phyloP scores from a whole-genome alignment of 2,797 vertebrate species.

The Ataeniobius toweri region DNA sequence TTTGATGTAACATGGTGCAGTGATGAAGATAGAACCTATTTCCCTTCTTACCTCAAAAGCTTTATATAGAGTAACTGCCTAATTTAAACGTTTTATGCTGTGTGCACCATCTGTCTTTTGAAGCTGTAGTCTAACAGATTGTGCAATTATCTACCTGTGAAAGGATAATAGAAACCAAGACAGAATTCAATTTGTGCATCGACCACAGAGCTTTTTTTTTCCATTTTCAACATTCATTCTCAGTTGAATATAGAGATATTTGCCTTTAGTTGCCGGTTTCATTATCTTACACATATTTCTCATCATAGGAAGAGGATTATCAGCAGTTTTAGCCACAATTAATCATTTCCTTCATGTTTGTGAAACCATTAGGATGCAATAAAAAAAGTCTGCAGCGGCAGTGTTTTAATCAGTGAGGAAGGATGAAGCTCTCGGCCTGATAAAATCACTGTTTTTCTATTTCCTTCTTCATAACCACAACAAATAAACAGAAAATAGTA shows the following conservation, averaged over 20 bases:
- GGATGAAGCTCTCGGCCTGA: not conserved
- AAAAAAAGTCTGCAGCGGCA: not conserved
- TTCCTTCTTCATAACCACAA: not conserved
- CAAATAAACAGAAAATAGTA: not conserved
- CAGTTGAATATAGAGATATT: not conserved
- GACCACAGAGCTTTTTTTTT: slow-evolving; percentile 3
- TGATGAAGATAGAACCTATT: not conserved
- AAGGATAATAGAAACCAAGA: slow-evolving; percentile 15
- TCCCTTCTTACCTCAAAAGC: slow-evolving; percentile 11
- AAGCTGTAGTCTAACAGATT: slow-evolving; percentile 8
- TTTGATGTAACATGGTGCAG: not conserved
- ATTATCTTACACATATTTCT: slow-evolving; percentile 4
- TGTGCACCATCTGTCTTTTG: slow-evolving; percentile 13
- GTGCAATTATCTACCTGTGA: not conserved
- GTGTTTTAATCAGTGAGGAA: not conserved
- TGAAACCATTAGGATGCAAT: not conserved
- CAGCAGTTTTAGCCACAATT: not conserved
- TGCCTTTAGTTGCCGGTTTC: not conserved
- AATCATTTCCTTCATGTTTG: not conserved
- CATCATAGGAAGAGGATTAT: not conserved
- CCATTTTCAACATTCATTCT: slow-evolving; percentile 3
- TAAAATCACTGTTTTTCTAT: not conserved
- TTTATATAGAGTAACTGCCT: slow-evolving; percentile 7
- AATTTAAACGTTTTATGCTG: slow-evolving; percentile 18
- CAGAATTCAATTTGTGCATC: slow-evolving; percentile 8